phyloP scores from a whole-genome alignment of 2,888 invertebrate species.

The Cephus runcator region DNA sequence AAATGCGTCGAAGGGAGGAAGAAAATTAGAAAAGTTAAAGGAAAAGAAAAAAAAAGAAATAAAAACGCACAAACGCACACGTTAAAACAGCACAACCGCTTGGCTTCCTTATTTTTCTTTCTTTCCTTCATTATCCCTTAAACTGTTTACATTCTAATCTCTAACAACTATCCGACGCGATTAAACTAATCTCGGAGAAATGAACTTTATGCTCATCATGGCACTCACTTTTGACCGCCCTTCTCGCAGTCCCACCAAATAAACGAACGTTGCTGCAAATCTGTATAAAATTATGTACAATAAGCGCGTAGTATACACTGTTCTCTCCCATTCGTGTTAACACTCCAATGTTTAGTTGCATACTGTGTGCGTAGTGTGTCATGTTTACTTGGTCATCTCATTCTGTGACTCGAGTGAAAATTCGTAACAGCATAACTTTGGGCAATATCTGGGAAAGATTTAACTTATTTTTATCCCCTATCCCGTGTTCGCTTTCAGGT shows the following conservation, averaged over 20 bases:
- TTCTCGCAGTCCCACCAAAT: not conserved
- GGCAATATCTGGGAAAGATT: too few species aligned
- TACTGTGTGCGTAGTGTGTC: not conserved
- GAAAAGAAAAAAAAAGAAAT: not conserved
- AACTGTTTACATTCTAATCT: not conserved
- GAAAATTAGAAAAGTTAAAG: not conserved
- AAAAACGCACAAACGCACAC: not conserved
- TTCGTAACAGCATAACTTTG: not conserved
- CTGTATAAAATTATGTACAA: slow-evolving; percentile 52
- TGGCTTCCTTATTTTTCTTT: not conserved
- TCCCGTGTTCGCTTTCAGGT: not conserved
- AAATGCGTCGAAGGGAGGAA: not conserved
- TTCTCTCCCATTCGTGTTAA: not conserved
- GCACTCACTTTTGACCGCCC: slow-evolving; percentile 31
- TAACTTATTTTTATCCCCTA: not conserved
- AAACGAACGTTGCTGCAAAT: slow-evolving; percentile 33
- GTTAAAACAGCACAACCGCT: not conserved
- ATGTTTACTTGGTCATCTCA: not conserved
- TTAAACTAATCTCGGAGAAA: not conserved
- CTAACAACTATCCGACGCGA: not conserved
- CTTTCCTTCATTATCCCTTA: not conserved
- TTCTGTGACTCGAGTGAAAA: not conserved
- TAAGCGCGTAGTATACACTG: not conserved
- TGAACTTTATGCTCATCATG: slow-evolving; percentile 24
- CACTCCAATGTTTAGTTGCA: not conserved